These are phyloP conservation scores for Mylabris sibirica DNA, from an alignment of 2,888 invertebrate species.

Conservation along the genomic window DNA sequence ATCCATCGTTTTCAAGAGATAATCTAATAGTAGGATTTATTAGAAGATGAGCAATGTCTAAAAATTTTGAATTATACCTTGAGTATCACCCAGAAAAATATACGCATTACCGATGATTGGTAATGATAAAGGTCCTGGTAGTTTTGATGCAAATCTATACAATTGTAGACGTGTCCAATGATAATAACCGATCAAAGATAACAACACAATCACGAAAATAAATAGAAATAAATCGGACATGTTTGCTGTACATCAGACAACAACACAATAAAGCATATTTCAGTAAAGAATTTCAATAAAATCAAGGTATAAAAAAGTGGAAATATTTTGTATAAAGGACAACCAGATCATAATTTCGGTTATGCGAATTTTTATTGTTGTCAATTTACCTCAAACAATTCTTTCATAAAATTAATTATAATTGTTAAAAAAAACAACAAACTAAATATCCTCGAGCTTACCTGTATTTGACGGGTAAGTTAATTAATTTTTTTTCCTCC, in stretches of 20 bases:
- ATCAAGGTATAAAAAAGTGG: no score
- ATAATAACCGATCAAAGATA: background rate
- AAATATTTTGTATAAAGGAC: no score
- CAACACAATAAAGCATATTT: background rate
- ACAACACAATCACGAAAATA: background rate
- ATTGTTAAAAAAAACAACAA: no score
- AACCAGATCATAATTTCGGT: no score
- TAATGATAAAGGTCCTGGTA: constrained; percentile 18
- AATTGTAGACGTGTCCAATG: constrained; percentile 18
- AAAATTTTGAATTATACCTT: constrained; percentile 28
- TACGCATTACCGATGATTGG: constrained; percentile 22
- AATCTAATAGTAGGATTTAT: constrained; percentile 8
- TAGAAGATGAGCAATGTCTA: constrained; percentile 14
- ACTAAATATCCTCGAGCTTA: no score
- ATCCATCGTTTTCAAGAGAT: constrained; percentile 4
- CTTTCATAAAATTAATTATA: no score
- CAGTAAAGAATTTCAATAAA: no score
- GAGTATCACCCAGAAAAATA: constrained; percentile 15
- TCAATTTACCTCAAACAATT: no score
- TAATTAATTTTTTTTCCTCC: no score
- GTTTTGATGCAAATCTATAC: constrained; percentile 10
- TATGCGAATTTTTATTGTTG: no score
- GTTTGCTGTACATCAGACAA: background rate
- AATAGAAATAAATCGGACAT: background rate
- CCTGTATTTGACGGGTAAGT: no score